A percentile compares a stretch with the other conserved stretches of the same genome.
Evolutionary conservation across 53 echinoderm and acorn worm species (phyloP).

Genomic region (Apostichopus leukothele): DNA sequence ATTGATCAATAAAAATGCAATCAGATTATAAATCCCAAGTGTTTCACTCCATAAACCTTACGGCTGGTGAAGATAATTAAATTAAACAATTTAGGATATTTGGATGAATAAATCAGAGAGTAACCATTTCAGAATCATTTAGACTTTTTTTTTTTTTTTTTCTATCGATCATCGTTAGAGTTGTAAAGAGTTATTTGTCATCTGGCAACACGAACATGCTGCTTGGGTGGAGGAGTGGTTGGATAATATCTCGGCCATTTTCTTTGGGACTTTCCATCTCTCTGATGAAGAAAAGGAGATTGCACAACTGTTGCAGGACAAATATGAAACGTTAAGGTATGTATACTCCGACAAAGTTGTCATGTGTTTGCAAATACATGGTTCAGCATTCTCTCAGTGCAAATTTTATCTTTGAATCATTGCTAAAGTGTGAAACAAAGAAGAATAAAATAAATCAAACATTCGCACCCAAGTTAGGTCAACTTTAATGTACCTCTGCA

Average conservation of each 20-base stretch:
- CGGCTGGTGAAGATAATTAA: too few species aligned
- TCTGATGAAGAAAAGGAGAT: slow-evolving; percentile 74
- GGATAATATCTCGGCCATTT: slow-evolving; percentile 82
- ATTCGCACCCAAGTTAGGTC: too few species aligned
- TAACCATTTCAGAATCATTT: background rate
- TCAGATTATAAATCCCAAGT: too few species aligned
- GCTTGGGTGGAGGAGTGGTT: slow-evolving; percentile 79
- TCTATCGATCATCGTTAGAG: slow-evolving; percentile 41
- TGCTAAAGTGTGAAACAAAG: too few species aligned
- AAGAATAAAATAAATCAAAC: too few species aligned
- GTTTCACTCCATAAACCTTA: background rate
- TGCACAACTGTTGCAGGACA: slow-evolving; percentile 74
- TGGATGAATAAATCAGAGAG: too few species aligned
- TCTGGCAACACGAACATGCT: slow-evolving; percentile 81
- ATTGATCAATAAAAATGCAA: too few species aligned
- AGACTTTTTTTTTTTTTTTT: background rate
- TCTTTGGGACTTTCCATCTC: slow-evolving; percentile 91
- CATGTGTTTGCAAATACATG: too few species aligned
- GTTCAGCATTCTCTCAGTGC: too few species aligned
- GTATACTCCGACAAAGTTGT: background rate
- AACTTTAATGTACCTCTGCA: slow-evolving; percentile 62
- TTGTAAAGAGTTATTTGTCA: slow-evolving; percentile 61
- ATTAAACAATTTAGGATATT: too few species aligned
- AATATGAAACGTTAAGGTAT: slow-evolving; percentile 92
- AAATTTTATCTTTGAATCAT: too few species aligned